Evolutionary conservation across 2,113 vertebrate genomes (phyloP), one percentile per base, ranked within the genome.

Genomic region (Scopus umbretta): DNA sequence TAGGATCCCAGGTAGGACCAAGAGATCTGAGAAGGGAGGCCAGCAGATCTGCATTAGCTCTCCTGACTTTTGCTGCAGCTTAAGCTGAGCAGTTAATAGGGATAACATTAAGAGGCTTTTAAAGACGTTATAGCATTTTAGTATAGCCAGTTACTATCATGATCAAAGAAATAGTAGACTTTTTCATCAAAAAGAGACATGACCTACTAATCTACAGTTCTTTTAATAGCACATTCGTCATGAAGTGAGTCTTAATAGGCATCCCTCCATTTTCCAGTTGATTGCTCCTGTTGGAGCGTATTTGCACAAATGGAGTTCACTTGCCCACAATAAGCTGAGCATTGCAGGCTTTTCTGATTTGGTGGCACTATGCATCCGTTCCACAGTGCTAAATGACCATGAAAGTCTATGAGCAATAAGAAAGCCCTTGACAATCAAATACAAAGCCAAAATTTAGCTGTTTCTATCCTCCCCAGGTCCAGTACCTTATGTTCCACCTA

Each of bases 191-290:
- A 91, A 30, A 63, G 36, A 88, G 93, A 30, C 73, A 59, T 71
- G 93, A 87, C 87, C 80, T 90, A 58, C 86, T 92, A 96, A 95
- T 95, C 89, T 95, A 58, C 66, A 38, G 42, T 87, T 73, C 78
- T 91, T 86, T 92, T 95, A 92, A 94, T 73, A 85, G 73, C 62
- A 65, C 78, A 62, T 82, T 91, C 8, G 3, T 87, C 95, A 82
- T 87, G 53, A 92, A 97, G 81, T 90, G 90, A 82, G 66, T 70
- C 91, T 95, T 97, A 95, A 90, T 80, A 78, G 89, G 50, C 50
- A 85, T 91, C 27, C 61, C 73, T 89, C 61, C 82, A 27, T 96
- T 95, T 97, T 91, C 84, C 83, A 70, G 62, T 38, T 95, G 78
- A 93, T 86, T 94, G 76, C 73, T 91, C 84, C 70, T 50, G 22